Evolutionary conservation across 2,888 invertebrate species (phyloP).

Genomic region (Lobophora halterata): DNA sequence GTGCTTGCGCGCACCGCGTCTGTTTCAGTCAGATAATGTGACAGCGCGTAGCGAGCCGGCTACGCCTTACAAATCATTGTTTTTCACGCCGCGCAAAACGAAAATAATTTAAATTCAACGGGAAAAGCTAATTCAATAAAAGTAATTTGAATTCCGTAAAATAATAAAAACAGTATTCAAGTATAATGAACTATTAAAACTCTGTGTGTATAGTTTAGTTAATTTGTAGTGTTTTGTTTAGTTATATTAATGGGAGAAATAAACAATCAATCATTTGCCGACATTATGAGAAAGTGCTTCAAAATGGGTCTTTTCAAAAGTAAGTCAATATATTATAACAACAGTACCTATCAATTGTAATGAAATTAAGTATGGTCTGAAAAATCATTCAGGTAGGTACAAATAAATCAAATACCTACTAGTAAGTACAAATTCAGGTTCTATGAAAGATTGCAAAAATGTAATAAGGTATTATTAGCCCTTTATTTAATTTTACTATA

Average conservation of each 20-base stretch:
- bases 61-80: slow-evolving; percentile 42
- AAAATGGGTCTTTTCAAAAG: slow-evolving; percentile 76
- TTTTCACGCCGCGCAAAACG: slow-evolving; percentile 36
- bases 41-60: slow-evolving; percentile 59
- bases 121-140: slow-evolving; percentile 1
- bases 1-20: slow-evolving; percentile 36
- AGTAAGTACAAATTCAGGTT: too few relatives aligned
- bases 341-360: too few relatives aligned
- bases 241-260: slow-evolving; percentile 57
- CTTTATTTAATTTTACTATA: too few relatives aligned
- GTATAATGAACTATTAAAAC: not conserved
- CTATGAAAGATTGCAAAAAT: too few relatives aligned
- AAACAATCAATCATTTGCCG: slow-evolving; percentile 53
- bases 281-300: slow-evolving; percentile 74
- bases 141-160: not conserved
- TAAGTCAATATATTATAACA: slow-evolving; percentile 56
- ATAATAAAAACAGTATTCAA: not conserved
- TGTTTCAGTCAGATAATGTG: slow-evolving; percentile 57
- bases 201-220: slow-evolving; percentile 1
- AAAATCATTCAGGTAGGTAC: too few relatives aligned
- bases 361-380: too few relatives aligned
- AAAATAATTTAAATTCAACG: slow-evolving; percentile 22
- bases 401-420: too few relatives aligned
- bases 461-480: too few relatives aligned
- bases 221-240: too few relatives aligned